A percentile compares a stretch with the other conserved stretches of the same genome.
phyloP scores from a whole-genome alignment of 2,797 vertebrate genomes.

The Amniataba percoides region DNA sequence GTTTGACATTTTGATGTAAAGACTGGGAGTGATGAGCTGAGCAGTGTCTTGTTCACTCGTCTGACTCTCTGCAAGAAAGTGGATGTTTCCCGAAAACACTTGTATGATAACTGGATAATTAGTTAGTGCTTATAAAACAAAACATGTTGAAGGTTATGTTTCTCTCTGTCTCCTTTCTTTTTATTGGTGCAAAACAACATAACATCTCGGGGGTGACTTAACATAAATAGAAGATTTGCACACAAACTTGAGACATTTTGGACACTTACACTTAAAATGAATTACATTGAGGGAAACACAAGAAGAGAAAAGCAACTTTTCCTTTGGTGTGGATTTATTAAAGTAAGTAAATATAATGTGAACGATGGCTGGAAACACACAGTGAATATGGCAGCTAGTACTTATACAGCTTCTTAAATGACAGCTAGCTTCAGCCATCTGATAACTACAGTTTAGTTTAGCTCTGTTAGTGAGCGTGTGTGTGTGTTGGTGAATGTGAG shows the following conservation, averaged over 20 bases:
- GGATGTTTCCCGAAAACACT: not conserved
- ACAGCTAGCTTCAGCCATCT: not conserved
- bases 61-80: not conserved
- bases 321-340: not conserved
- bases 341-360: not conserved
- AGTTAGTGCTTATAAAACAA: conserved; percentile 25
- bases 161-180: conserved; percentile 31
- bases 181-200: conserved; percentile 56
- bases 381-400: not conserved
- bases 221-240: conserved; percentile 27
- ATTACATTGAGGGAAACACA: not conserved
- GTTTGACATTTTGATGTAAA: not conserved
- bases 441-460: conserved; percentile 19
- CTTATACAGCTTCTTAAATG: not conserved
- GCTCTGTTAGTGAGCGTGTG: conserved; percentile 1
- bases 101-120: too few species aligned
- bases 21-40: too few species aligned
- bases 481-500: conserved; percentile 27
- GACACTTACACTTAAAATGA: conserved; percentile 10
- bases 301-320: conserved; percentile 5
- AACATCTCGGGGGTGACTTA: not conserved
- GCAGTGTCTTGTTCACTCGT: not conserved
- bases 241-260: not conserved
- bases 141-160: not conserved
- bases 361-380: not conserved